Evolutionary conservation across 2,113 vertebrate genomes (phyloP).

Genomic region (Fregetta grallaria): DNA sequence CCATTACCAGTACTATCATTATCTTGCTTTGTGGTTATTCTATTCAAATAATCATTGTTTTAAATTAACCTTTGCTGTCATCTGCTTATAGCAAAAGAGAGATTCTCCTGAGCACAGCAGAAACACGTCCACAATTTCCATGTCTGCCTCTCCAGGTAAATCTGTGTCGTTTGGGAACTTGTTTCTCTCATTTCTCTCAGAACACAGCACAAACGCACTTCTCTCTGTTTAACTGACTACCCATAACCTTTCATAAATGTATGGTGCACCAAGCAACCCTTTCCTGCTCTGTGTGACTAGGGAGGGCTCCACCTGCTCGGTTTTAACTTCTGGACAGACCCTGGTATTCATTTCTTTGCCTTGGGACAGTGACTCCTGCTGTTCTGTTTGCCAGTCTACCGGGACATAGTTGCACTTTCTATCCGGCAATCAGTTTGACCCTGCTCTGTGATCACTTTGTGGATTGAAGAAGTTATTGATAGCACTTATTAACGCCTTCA

Average conservation of each 20-base stretch:
- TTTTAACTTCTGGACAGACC: neutral
- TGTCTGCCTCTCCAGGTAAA: neutral
- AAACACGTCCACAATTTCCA: neutral
- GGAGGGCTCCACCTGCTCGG: neutral
- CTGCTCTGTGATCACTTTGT: neutral
- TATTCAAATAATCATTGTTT: neutral
- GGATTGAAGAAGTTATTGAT: neutral
- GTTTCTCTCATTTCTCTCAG: neutral
- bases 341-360: neutral
- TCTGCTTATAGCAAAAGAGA: neutral
- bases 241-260: neutral
- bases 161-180: neutral
- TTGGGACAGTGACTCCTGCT: neutral
- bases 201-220: neutral
- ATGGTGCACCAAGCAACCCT: neutral
- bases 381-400: neutral
- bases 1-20: neutral
- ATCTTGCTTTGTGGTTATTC: neutral
- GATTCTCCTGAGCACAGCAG: neutral
- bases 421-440: neutral
- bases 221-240: neutral
- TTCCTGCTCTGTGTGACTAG: neutral
- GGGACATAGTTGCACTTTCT: neutral
- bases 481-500: neutral
- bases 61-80: neutral